These are phyloP conservation scores for Mus spretus DNA, from an alignment of 2,797 vertebrate species.

Conservation along the genomic window DNA sequence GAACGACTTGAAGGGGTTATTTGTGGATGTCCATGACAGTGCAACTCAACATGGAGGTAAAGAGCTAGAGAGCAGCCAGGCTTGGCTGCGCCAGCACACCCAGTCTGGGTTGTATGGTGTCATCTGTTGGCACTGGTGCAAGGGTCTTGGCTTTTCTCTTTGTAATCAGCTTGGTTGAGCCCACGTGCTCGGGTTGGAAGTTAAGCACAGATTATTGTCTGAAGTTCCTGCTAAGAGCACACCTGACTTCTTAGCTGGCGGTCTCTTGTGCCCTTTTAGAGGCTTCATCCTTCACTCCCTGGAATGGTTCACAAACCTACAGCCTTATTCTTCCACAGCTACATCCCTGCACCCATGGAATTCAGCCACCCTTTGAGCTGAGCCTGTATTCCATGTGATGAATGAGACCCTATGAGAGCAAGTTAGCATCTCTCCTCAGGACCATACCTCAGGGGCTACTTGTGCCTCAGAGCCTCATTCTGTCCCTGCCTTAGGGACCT, in stretches of 20 bases:
- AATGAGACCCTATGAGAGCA: background rate
- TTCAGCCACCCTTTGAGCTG: background rate
- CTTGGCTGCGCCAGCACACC: background rate
- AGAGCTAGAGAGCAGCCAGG: background rate
- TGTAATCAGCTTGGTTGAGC: background rate
- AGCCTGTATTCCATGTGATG: no score
- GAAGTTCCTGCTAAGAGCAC: background rate
- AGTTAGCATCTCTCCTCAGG: background rate
- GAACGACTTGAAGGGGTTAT: background rate
- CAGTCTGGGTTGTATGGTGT: no score
- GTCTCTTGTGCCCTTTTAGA: background rate
- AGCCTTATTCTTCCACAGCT: background rate
- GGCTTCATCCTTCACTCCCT: background rate
- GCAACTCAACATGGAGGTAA: background rate
- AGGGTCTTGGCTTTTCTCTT: background rate
- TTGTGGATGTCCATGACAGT: background rate
- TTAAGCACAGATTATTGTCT: background rate
- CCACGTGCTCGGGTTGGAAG: background rate
- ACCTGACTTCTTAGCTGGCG: background rate
- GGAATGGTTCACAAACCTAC: background rate
- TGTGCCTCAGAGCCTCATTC: background rate
- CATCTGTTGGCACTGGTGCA: background rate
- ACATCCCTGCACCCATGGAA: accelerated
- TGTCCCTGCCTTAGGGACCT: background rate
- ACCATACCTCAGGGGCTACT: background rate